A percentile compares a stretch with the other conserved stretches of the same genome.
Conservation (phyloP, 2,113 vertebrate species). For the Ageneiosus marmoratus region DNA sequence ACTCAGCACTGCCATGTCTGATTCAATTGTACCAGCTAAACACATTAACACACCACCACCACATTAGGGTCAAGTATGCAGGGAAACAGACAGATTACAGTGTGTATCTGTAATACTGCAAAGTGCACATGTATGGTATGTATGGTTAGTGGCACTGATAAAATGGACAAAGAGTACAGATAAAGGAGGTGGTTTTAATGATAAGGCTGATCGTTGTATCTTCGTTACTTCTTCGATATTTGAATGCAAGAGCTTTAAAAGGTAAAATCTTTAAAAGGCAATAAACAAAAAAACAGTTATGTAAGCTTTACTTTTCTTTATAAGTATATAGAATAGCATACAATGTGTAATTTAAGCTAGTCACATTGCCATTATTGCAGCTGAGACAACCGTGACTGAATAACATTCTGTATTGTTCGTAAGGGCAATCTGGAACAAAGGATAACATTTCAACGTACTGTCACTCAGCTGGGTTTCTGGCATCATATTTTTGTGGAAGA, state of each 20-base stretch:
- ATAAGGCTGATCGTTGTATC: too few species aligned
- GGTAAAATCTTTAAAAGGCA: neutral
- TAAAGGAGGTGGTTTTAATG: too few species aligned
- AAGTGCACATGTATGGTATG: too few species aligned
- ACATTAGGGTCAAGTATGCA: too few species aligned
- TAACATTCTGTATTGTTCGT: neutral
- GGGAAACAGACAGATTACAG: too few species aligned
- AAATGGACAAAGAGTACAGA: too few species aligned
- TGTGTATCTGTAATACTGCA: too few species aligned
- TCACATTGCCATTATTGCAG: neutral
- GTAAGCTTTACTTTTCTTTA: constrained; percentile 13
- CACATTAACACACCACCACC: too few species aligned
- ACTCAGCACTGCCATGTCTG: too few species aligned
- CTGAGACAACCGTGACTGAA: neutral
- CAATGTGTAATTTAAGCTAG: neutral
- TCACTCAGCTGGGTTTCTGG: neutral
- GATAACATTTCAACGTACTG: neutral
- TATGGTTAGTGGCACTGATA: too few species aligned
- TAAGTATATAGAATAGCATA: neutral
- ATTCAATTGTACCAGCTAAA: too few species aligned
- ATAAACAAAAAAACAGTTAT: neutral
- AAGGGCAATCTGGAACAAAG: neutral
- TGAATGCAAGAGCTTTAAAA: too few species aligned
- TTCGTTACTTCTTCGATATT: neutral
- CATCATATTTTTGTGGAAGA: neutral